These are phyloP conservation scores for Abrostola triplasia DNA, from an alignment of 2,888 invertebrate genomes.

Conservation along the genomic window DNA sequence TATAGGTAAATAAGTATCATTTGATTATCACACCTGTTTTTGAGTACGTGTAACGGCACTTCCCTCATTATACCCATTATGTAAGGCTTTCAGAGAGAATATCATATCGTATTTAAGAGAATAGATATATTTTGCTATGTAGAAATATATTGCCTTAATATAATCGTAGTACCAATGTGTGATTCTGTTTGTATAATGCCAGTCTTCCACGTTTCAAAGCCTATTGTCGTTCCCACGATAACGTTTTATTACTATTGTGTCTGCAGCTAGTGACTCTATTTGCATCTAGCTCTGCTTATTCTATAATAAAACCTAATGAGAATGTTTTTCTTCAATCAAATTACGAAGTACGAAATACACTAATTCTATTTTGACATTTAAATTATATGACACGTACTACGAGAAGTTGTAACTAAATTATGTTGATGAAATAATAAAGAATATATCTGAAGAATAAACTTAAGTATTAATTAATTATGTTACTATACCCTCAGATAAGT, in stretches of 20 bases:
- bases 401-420: constrained; percentile 35
- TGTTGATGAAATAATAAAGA: constrained; percentile 18
- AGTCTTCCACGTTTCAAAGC: too few species aligned
- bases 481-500: not conserved
- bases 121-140: constrained; percentile 9
- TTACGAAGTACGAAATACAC: not conserved
- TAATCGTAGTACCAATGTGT: not conserved
- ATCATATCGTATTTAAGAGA: constrained; percentile 8
- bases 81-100: not conserved
- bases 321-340: constrained; percentile 4
- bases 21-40: too few species aligned
- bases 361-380: not conserved
- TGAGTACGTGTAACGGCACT: too few species aligned
- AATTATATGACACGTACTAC: not conserved
- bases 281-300: not conserved
- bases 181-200: not conserved
- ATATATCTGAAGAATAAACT: not conserved
- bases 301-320: not conserved
- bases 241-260: not conserved
- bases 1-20: too few species aligned
- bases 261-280: constrained; percentile 15
- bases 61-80: not conserved
- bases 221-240: not conserved
- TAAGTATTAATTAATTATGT: not conserved
- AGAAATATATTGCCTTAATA: constrained; percentile 8